Evolutionary conservation across 2,113 vertebrate genomes (phyloP).

Genomic region (Ovis canadensis): DNA sequence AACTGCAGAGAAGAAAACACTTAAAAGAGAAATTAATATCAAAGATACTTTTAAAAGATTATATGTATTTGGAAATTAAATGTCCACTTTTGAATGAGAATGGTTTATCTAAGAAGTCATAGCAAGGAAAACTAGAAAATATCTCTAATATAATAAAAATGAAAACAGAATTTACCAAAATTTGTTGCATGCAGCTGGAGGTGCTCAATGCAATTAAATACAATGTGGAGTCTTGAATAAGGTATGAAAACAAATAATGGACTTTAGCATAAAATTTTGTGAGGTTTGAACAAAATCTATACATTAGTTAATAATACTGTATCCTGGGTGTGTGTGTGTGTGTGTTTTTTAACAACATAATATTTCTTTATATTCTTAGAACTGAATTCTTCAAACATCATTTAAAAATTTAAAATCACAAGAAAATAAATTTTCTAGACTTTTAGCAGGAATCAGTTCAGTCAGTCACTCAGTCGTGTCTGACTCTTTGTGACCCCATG

Average conservation of each 20-base stretch:
- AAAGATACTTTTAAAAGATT: background rate
- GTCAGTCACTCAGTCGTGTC: too few relatives aligned
- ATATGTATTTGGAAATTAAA: background rate
- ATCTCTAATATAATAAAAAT: background rate
- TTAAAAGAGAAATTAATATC: background rate
- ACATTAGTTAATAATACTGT: background rate
- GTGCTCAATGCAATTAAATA: background rate
- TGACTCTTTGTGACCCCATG: too few relatives aligned
- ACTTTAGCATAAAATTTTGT: background rate
- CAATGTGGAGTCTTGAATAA: background rate
- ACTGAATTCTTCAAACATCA: background rate
- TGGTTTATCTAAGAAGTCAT: background rate
- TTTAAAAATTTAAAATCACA: background rate
- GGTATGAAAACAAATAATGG: background rate
- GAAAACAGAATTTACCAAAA: background rate
- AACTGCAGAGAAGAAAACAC: background rate
- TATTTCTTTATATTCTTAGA: background rate
- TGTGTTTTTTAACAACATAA: background rate
- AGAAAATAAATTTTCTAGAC: background rate
- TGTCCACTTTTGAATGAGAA: background rate
- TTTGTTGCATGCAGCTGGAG: background rate
- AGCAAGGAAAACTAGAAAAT: background rate
- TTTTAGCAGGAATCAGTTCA: background rate
- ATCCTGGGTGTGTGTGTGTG: too few relatives aligned
- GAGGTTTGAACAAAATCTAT: background rate